Conservation (phyloP, 1,140 invertebrate species). For the Condylostylus longicornis region DNA sequence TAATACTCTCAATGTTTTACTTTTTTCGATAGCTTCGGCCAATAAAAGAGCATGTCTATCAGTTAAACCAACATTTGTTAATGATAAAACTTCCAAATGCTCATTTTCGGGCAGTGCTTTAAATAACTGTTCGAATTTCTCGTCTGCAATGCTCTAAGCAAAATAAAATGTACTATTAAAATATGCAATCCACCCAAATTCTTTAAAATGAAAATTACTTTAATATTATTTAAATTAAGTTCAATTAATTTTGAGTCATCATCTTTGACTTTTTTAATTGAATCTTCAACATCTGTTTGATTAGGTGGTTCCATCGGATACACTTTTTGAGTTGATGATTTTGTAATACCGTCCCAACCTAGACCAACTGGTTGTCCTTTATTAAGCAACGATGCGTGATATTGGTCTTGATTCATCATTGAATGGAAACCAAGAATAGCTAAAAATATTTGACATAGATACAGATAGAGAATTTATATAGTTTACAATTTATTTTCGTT, state of each 20-base stretch:
- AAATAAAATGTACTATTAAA: slow-evolving; percentile 8
- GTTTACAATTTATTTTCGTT: neutral
- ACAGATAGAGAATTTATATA: neutral
- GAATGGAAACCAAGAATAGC: slow-evolving; percentile 98
- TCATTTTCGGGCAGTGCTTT: slow-evolving; percentile 80
- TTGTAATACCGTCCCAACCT: slow-evolving; percentile 87
- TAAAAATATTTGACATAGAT: slow-evolving; percentile 30
- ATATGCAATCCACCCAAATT: neutral
- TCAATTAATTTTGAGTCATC: slow-evolving; percentile 77
- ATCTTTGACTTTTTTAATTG: slow-evolving; percentile 71
- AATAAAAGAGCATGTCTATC: slow-evolving; percentile 74
- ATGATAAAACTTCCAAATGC: slow-evolving; percentile 74
- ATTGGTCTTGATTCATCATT: slow-evolving; percentile 99
- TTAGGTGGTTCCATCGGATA: slow-evolving; percentile 88
- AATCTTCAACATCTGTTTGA: slow-evolving; percentile 80
- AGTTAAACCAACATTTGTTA: slow-evolving; percentile 85
- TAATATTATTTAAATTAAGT: slow-evolving; percentile 96
- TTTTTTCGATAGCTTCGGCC: slow-evolving; percentile 71
- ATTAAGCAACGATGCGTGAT: slow-evolving; percentile 87
- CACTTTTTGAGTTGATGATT: slow-evolving; percentile 81
- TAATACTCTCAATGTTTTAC: slow-evolving; percentile 73
- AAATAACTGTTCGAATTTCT: slow-evolving; percentile 83
- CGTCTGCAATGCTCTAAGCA: slow-evolving; percentile 87
- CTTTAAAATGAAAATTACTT: slow-evolving; percentile 38
- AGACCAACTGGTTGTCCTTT: slow-evolving; percentile 75